Evolutionary conservation across 2,113 vertebrate genomes (phyloP).

Genomic region (Oreochromis aureus): DNA sequence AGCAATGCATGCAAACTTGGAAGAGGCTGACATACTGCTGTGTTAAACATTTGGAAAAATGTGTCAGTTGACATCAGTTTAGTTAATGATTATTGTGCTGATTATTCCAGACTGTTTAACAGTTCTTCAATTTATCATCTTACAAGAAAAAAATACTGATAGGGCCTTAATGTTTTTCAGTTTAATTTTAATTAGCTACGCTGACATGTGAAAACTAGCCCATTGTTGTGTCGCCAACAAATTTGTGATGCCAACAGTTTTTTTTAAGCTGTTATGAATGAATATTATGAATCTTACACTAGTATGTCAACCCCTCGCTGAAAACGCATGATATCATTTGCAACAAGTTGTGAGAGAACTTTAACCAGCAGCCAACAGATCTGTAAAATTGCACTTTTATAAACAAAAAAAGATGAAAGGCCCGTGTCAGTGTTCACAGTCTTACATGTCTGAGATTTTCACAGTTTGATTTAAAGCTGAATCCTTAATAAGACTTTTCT

Average conservation of each 20-base stretch:
- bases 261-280: background rate
- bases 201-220: background rate
- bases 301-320: background rate
- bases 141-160: background rate
- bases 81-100: background rate
- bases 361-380: constrained; percentile 13
- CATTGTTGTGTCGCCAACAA: background rate
- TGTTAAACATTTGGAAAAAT: background rate
- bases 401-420: background rate
- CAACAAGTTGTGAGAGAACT: background rate
- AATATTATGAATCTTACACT: background rate
- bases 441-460: background rate
- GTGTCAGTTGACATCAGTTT: background rate
- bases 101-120: background rate
- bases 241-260: background rate
- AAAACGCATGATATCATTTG: background rate
- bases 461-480: background rate
- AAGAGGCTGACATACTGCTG: constrained; percentile 10
- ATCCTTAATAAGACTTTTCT: background rate
- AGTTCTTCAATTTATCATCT: background rate
- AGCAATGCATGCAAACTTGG: background rate
- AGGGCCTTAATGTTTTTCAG: background rate
- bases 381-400: background rate
- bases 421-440: background rate
- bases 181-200: background rate